Evolutionary conservation across 2,113 vertebrate genomes (phyloP).

Genomic region (Prionailurus bengalensis): DNA sequence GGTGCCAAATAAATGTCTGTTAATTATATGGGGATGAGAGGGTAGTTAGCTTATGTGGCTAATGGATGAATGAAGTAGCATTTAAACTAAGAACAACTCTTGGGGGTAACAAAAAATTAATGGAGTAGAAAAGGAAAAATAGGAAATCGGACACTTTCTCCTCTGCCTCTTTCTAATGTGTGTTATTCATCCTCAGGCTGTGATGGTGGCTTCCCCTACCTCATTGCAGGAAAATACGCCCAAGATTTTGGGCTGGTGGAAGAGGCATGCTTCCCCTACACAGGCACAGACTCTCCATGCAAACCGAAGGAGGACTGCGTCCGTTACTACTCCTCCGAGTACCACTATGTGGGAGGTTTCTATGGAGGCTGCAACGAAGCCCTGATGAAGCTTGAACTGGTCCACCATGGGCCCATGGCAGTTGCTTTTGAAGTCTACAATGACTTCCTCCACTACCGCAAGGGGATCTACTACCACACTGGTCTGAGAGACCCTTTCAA

Average conservation of each 20-base stretch:
- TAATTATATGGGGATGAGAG: not conserved
- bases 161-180: not conserved
- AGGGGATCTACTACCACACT: constrained; percentile 96
- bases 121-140: not conserved
- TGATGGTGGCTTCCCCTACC: constrained; percentile 96
- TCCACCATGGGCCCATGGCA: constrained; percentile 92
- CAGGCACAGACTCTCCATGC: constrained; percentile 89
- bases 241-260: constrained; percentile 98
- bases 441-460: constrained; percentile 93
- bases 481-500: constrained; percentile 92
- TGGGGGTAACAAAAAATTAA: not conserved
- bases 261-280: constrained; percentile 95
- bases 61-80: not conserved
- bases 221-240: constrained; percentile 94
- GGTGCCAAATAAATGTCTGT: not conserved
- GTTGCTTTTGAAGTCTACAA: constrained; percentile 95
- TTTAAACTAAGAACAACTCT: not conserved
- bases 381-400: constrained; percentile 95
- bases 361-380: constrained; percentile 97
- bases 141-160: not conserved
- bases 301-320: constrained; percentile 85
- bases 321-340: constrained; percentile 91
- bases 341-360: constrained; percentile 96
- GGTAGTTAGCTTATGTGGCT: not conserved
- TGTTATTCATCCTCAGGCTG: constrained; percentile 89